Base-by-base conservation (phyloP, 2,888 invertebrate genomes). In the Chaetogeoica ovagalla region DNA sequence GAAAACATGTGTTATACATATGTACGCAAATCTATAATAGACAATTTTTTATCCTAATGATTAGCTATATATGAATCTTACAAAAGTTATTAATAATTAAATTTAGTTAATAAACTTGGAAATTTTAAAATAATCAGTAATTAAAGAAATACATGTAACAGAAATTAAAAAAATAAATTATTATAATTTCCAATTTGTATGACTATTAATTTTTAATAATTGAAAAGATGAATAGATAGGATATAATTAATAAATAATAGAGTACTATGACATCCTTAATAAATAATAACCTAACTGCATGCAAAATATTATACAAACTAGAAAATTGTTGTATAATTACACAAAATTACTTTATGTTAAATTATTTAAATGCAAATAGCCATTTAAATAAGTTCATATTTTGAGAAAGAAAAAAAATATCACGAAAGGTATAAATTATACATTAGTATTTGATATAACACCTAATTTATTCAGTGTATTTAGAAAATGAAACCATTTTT, bases 1-100 rank as follows among this genome's bases (percentile, higher is more conserved):
- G 37, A 21, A n/a, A 30, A 77, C 59, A 69, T 69, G 13, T 77
- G 69, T 60, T 52, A 71, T 71, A 62, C 7, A 66, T 66, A 19
- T 55, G 23, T 43, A 15, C 21, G 8, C 21, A 15, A 30, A 30
- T 23, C 65, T n/a, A 43, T 57, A 65, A 37, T 57, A 65, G 23
- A 11, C 43, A 75, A 39, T 19, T 39, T 39, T 65, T 43, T 66
- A 13, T 17, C 23, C 11, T 65, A 74, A 66, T 75, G 17, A 65
- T 75, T 66, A 39, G 37, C 15, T 37, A 70, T 13, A n/a, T 39
- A 73, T n/a, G 43, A 73, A 73, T 13, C 21, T 55, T 60, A 72
- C 6, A 72, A 48, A 63, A 63, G 4, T n/a, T 8, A 63, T 52
- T 17, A 68, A 52, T 19, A 68, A 23, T 68, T 9, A 52, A 68